Base-by-base conservation (phyloP, 2,797 vertebrate genomes). In the Scyliorhinus canicula region DNA sequence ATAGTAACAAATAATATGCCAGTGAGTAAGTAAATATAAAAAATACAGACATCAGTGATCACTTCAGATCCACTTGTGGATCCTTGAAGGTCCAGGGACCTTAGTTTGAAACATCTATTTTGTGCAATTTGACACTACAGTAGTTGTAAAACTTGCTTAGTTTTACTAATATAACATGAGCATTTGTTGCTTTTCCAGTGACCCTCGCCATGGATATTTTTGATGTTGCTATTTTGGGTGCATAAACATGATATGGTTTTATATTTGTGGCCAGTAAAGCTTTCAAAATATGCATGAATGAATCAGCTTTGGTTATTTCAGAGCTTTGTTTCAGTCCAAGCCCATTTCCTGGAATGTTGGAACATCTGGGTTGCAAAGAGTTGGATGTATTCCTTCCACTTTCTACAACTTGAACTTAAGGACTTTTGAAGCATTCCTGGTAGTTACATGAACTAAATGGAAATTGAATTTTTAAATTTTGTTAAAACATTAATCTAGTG, bases 301-400 rank as follows among this genome's bases (percentile, higher is more conserved):
- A 94, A 55, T 74, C 67, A 94, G 67, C 67, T 55, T 47, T 16
- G 93, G 67, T 47, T 74, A 94, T 94, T 74, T 74, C 55, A 55
- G 47, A 94, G 47, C 28, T 94, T 90, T 94, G 65, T 74, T 74
- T 74, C 93, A 94, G 67, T 94, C 69, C 93, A 94, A 94, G 47
- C 67, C 44, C 28, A 94, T 94, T 94, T 94, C 93, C 93, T 94
- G 93, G 47, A 74, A 94, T 94, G 26, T 94, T 71, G 47, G 93
- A 71, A 50, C 67, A 93, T 93, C 47, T 94, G 67, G 65, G 1
- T 71, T 74, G 67, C 31, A 52, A 71, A 35, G 67, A 35, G 67
- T 74, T 74, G 67, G 69, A 94, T 47, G 19, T 55, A 50, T 50
- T 94, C 12, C 47, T 94, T 74, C 47, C 28, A 35, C 50, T 94